phyloP scores from a whole-genome alignment of 2,797 vertebrate genomes.

The Pseudochromis fuscus region DNA sequence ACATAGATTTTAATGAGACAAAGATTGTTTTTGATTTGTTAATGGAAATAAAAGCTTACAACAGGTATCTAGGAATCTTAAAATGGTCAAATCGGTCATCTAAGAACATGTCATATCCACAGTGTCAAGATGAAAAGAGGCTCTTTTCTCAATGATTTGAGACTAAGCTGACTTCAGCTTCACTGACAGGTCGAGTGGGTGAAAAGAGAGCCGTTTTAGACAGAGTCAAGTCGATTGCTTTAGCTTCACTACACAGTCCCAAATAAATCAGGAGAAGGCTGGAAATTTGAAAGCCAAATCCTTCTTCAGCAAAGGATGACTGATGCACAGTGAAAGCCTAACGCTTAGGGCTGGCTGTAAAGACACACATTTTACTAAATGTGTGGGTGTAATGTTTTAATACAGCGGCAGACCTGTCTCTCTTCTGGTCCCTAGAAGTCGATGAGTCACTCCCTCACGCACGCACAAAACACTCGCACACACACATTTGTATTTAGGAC shows the following conservation, averaged over 20 bases:
- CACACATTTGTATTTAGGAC: constrained; percentile 16
- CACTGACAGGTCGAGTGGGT: constrained; percentile 55
- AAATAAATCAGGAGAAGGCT: constrained; percentile 53
- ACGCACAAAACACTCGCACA: neutral
- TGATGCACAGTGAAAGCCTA: constrained; percentile 58
- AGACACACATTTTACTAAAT: constrained; percentile 42
- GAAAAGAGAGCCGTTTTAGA: constrained; percentile 47
- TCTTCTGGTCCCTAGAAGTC: constrained; percentile 30
- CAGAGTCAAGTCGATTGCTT: constrained; percentile 54
- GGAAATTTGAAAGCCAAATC: constrained; percentile 64
- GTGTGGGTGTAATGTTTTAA: constrained; percentile 55
- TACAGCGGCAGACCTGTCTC: constrained; percentile 43
- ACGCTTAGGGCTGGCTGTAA: constrained; percentile 38
- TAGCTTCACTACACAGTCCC: constrained; percentile 52
- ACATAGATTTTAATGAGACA: neutral
- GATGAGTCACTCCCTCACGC: constrained; percentile 53
- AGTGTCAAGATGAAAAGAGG: constrained; percentile 21
- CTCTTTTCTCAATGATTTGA: constrained; percentile 9
- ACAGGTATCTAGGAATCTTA: neutral
- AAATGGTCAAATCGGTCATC: constrained; percentile 28
- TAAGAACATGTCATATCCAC: constrained; percentile 21
- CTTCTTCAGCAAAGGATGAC: constrained; percentile 36
- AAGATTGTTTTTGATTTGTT: neutral
- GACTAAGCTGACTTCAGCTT: constrained; percentile 47
- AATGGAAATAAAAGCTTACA: neutral